A percentile compares a stretch with the other conserved stretches of the same genome.
These are phyloP conservation scores for Taenaris catops DNA, from an alignment of 2,888 invertebrate genomes.

Conservation along the genomic window DNA sequence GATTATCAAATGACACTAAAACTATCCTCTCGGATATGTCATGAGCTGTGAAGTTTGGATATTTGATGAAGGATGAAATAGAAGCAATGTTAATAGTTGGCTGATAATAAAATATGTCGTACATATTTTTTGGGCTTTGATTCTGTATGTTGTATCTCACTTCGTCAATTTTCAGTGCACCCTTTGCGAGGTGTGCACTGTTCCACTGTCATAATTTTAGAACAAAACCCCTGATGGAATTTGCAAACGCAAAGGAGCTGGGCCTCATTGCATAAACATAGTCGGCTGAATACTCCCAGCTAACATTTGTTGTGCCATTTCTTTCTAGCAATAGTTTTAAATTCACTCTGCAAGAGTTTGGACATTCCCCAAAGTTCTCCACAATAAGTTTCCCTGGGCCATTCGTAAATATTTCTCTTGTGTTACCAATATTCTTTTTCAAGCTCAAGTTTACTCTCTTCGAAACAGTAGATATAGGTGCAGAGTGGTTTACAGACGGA, in stretches of 20 bases:
- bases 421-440: slow-evolving; percentile 76
- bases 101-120: slow-evolving; percentile 58
- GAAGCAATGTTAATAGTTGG: slow-evolving; percentile 57
- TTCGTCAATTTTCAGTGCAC: slow-evolving; percentile 67
- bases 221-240: slow-evolving; percentile 85
- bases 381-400: slow-evolving; percentile 83
- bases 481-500: slow-evolving; percentile 38
- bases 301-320: slow-evolving; percentile 71
- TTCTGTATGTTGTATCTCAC: slow-evolving; percentile 65
- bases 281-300: slow-evolving; percentile 82
- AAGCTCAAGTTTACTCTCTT: slow-evolving; percentile 77
- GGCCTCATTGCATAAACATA: slow-evolving; percentile 87
- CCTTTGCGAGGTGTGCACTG: slow-evolving; percentile 69
- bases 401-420: slow-evolving; percentile 78
- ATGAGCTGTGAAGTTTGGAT: slow-evolving; percentile 71
- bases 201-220: slow-evolving; percentile 92
- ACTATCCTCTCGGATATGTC: slow-evolving; percentile 86
- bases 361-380: slow-evolving; percentile 86
- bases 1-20: slow-evolving; percentile 88
- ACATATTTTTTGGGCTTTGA: slow-evolving; percentile 63
- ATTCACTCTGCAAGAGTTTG: slow-evolving; percentile 82
- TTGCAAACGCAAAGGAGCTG: slow-evolving; percentile 82
- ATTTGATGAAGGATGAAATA: slow-evolving; percentile 64
- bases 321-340: slow-evolving; percentile 79
- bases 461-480: slow-evolving; percentile 47